Conservation (phyloP, 2,888 invertebrate species). For the Archips crataeganus region DNA sequence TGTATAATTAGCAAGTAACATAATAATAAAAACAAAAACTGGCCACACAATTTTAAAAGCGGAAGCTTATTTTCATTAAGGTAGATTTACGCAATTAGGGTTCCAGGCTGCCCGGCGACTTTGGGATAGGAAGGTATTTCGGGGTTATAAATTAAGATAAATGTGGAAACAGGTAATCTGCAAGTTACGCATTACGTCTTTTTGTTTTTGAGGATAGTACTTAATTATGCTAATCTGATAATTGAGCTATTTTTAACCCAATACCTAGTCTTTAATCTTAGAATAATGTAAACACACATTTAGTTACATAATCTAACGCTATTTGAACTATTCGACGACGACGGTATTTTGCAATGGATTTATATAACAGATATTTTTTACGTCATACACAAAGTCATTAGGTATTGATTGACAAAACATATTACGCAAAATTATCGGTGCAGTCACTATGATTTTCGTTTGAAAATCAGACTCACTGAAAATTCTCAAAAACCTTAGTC, state of each 20-base stretch:
- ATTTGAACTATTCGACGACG: no score
- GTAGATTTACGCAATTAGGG: constrained; percentile 38
- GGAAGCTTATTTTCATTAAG: constrained; percentile 39
- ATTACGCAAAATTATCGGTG: no score
- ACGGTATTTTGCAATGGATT: no score
- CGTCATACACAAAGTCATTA: no score
- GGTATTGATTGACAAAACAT: no score
- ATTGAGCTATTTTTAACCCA: background rate
- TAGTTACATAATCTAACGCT: no score
- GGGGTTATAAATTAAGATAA: constrained; percentile 34
- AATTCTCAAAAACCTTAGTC: no score
- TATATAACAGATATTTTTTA: no score
- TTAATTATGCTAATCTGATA: background rate
- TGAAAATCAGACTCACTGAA: no score
- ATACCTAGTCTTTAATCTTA: no score
- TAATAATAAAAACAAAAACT: constrained; percentile 26
- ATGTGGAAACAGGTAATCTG: constrained; percentile 25
- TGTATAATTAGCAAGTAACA: constrained; percentile 14
- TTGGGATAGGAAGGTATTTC: constrained; percentile 9
- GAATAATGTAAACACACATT: no score
- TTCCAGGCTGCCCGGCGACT: constrained; percentile 15
- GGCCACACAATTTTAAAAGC: constrained; percentile 16
- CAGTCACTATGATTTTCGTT: no score
- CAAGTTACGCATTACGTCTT: background rate
- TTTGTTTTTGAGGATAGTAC: background rate